Evolutionary conservation across 2,797 vertebrate genomes (phyloP), one percentile per base, ranked within the genome.

Genomic region (Amniataba percoides): DNA sequence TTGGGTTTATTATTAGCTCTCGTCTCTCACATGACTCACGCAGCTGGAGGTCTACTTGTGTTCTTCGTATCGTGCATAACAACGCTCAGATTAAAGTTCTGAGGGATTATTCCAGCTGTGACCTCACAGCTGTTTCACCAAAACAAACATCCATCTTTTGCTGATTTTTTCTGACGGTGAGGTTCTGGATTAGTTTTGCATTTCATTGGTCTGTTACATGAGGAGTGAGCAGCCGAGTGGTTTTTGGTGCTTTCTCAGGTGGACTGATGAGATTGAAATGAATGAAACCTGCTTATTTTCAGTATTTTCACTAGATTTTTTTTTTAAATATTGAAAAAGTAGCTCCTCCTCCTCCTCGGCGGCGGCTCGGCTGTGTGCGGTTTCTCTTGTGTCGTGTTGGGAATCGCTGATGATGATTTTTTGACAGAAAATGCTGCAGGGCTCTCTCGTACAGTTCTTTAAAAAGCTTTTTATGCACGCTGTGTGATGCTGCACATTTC

Each of bases 51-150:
- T 18, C 39, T n/a, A 13, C 27, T 46, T 13, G 16, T 11, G 16
- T 68, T 48, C 14, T 1, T 49, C 16, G 15, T 31, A 7, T 31
- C 2, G 23, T 11, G 4, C 48, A 40, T n/a, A 31, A 34, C 46
- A 10, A 59, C 7, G 52, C 3, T 21, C 21, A 31, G 9, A 49
- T 48, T 19, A 1, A 40, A 3, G 1, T 25, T 65, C 31, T 7
- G 21, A 34, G 25, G 25, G 48, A 61, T n/a, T 21, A 18, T 39
- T 72, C 55, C 48, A 40, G 62, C 48, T 57, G 36, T 23, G 61
- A 46, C 25, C 5, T n/a, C 13, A 45, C 61, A 57, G 13, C 23
- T 39, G 56, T 42, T 45, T 34, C 7, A 16, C 25, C 21, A 36
- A 46, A 81, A 46, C 21, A 62, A 39, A 62, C 18, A 77, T 55